Conservation (phyloP, 2,113 vertebrate species). For the Mustela lutreola region DNA sequence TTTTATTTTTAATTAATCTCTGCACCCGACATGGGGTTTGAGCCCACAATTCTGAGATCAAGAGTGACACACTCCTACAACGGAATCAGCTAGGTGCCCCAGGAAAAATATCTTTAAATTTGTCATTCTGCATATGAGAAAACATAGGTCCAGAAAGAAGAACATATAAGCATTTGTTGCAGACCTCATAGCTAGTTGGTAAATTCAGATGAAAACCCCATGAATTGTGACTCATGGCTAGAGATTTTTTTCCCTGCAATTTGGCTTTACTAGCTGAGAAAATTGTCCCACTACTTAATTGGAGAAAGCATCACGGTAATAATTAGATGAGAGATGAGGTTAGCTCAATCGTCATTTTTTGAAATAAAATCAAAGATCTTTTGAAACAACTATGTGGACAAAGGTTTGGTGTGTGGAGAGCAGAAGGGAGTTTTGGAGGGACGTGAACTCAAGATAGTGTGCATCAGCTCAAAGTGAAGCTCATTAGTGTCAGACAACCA, state of each 20-base stretch:
- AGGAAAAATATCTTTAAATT: not conserved
- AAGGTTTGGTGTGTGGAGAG: fast-evolving
- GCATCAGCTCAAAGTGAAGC: slow-evolving; percentile 45
- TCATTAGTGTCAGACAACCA: not conserved
- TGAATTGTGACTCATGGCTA: not conserved
- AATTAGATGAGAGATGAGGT: not conserved
- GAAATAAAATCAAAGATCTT: slow-evolving; percentile 60
- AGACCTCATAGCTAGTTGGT: not conserved
- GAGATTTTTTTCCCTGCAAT: not conserved
- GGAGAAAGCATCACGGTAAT: not conserved
- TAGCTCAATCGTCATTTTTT: not conserved
- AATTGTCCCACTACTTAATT: not conserved
- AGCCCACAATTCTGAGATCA: not conserved
- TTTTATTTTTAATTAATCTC: not conserved
- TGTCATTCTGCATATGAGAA: not conserved
- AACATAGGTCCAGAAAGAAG: not conserved
- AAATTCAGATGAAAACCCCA: not conserved
- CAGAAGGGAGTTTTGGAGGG: not conserved
- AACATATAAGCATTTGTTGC: not conserved
- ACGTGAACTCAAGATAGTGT: fast-evolving
- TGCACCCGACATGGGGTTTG: not conserved
- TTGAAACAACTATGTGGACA: fast-evolving
- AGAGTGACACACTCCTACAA: not conserved
- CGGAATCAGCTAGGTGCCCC: not conserved
- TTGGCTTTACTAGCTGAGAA: slow-evolving; percentile 6